Base-by-base conservation (phyloP, 2,797 vertebrate genomes). In the Mormyrops attenuatus region DNA sequence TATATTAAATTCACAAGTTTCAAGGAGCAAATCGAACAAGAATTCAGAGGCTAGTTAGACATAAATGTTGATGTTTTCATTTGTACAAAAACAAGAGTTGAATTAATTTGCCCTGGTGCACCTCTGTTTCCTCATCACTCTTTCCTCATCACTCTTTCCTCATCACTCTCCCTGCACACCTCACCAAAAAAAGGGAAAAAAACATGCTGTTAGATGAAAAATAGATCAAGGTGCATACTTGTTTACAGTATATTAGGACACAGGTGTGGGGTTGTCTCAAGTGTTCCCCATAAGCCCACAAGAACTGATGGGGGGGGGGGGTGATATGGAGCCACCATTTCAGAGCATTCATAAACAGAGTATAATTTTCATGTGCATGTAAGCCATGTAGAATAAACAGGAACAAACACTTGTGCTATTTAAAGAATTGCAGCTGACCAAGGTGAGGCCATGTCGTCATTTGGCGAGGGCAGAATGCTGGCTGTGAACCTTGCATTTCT, bases 201-300 rank as follows among this genome's bases (percentile, higher is more conserved):
- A 87, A 87, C 89, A 89, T 87, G 89, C 84, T 89, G 89, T 87
- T 86, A 89, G 89, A 89, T 89, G 89, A 89, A 89, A 89, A 89
- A 89, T 89, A 89, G 85, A 89, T 89, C 89, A 89, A 89, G 89
- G 89, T 89, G 85, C 63, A 73, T 73, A 22, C 85, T 89, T 89
- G 89, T 89, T 89, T 89, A 89, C 89, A 87, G 89, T 89, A 87
- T 86, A 87, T 89, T 87, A 89, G 89, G 89, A 89, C 89, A 89
- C 89, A 89, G 89, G 89, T 89, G 89, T 89, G 89, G 63, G 63
- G 84, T 63, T 89, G 84, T 89, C 86, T 89, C 89, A 89, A 89
- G 85, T 89, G 63, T 69, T 89, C 85, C 89, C 63, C 89, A 55
- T 66, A 89, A 89, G 89, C 84, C 84, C 84, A 77, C 47, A 77